Evolutionary conservation across 2,888 invertebrate species (phyloP).

Genomic region (Pilophorus perplexus): DNA sequence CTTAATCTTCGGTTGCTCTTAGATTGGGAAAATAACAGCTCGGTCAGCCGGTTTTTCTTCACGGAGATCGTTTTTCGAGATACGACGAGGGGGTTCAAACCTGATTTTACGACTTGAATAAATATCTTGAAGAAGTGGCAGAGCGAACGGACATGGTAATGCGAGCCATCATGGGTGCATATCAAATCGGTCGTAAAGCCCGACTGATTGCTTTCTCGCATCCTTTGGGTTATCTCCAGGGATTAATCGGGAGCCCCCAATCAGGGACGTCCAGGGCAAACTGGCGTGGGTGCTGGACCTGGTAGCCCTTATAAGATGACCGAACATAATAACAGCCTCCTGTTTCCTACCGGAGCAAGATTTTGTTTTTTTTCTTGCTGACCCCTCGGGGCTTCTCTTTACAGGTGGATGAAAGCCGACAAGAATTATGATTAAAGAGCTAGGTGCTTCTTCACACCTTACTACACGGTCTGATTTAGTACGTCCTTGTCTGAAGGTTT

Average conservation of each 20-base stretch:
- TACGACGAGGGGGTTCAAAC: too few species aligned
- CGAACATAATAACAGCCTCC: slow-evolving; percentile 12
- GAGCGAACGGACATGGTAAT: too few species aligned
- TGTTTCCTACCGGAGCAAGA: neutral
- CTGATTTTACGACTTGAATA: too few species aligned
- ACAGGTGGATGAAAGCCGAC: neutral
- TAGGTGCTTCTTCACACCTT: slow-evolving; percentile 2
- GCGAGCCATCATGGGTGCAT: slow-evolving; percentile 5
- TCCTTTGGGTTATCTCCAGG: neutral
- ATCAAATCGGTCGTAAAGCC: slow-evolving; percentile 11
- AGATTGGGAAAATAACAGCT: too few species aligned
- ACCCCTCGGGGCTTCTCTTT: neutral
- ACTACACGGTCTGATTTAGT: neutral
- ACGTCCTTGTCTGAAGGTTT: too few species aligned
- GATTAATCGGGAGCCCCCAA: slow-evolving; percentile 9
- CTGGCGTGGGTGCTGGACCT: slow-evolving; percentile 1
- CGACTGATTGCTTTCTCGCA: slow-evolving; percentile 12
- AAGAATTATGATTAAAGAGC: too few species aligned
- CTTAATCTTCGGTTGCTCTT: too few species aligned
- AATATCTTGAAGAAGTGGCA: too few species aligned
- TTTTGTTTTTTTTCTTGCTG: neutral
- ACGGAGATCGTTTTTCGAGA: too few species aligned
- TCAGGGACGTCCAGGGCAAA: slow-evolving; percentile 16
- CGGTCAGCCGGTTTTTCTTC: too few species aligned
- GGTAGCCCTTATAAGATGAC: too few species aligned